Conservation (phyloP, 1,140 invertebrate genomes). For the Nylanderia fulva region DNA sequence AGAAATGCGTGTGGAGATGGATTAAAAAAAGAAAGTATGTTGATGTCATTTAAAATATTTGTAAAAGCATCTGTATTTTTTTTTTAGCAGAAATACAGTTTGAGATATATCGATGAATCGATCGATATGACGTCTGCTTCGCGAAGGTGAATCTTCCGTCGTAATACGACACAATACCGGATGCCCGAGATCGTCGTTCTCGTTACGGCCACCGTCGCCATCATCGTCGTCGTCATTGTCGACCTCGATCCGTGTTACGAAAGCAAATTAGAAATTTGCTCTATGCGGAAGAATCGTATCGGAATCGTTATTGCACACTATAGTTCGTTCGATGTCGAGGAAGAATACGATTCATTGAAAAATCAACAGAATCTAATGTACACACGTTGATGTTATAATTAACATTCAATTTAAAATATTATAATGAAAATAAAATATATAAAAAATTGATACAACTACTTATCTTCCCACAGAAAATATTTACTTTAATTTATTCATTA, state of each 20-base stretch:
- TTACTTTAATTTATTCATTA: background rate
- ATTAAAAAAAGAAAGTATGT: too few species aligned
- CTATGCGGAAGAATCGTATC: constrained; percentile 50
- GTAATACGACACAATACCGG: constrained; percentile 25
- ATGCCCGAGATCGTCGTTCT: constrained; percentile 39
- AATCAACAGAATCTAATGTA: background rate
- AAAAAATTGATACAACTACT: background rate
- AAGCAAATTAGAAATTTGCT: constrained; percentile 72
- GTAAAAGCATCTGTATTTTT: too few species aligned
- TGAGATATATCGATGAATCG: too few species aligned
- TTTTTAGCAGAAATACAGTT: too few species aligned
- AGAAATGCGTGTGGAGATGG: too few species aligned
- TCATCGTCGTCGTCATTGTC: constrained; percentile 41
- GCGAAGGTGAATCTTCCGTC: constrained; percentile 10
- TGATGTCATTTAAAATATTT: too few species aligned
- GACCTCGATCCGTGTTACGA: constrained; percentile 56
- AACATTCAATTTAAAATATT: too few species aligned
- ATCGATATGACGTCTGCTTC: background rate
- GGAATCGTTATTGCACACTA: constrained; percentile 41
- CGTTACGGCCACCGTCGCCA: constrained; percentile 21
- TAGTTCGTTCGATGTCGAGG: background rate
- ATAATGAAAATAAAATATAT: background rate
- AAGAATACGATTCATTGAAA: background rate
- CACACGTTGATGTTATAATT: too few species aligned
- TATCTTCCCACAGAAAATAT: background rate